Conservation (phyloP, 53 echinoderm and acorn worm species). For the Astropecten irregularis region DNA sequence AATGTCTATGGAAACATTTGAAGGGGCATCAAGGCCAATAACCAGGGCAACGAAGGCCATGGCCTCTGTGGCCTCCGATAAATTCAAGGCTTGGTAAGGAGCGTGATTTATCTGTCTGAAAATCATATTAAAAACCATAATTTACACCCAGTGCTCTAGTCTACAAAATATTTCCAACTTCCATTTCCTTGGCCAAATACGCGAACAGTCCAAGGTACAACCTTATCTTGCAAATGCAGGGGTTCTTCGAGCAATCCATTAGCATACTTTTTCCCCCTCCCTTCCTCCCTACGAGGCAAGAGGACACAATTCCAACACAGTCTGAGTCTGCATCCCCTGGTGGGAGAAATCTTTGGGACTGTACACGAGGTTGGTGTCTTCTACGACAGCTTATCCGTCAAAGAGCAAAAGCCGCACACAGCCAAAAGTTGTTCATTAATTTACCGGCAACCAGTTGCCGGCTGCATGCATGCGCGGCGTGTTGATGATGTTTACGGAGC, state of each 20-base stretch:
- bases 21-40: too few relatives aligned
- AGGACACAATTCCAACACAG: conserved; percentile 18
- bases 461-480: neutral
- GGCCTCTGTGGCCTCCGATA: too few relatives aligned
- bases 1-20: too few relatives aligned
- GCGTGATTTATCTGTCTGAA: too few relatives aligned
- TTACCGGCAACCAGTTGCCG: conserved; percentile 58
- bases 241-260: conserved; percentile 26
- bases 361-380: conserved; percentile 26
- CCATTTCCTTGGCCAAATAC: conserved; percentile 46
- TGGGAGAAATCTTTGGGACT: too few relatives aligned
- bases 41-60: too few relatives aligned
- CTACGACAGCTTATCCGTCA: conserved; percentile 34
- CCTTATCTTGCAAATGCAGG: conserved; percentile 13
- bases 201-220: conserved; percentile 29
- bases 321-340: neutral
- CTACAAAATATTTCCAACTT: conserved; percentile 30
- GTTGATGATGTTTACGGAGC: conserved; percentile 35
- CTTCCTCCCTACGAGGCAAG: neutral
- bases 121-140: conserved; percentile 56
- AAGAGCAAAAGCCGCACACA: conserved; percentile 15
- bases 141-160: conserved; percentile 36
- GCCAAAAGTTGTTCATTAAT: conserved; percentile 53
- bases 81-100: too few relatives aligned
- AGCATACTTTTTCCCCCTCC: conserved; percentile 26